These are phyloP conservation scores for Heliconius hermathena DNA, from an alignment of 1,140 invertebrate genomes.

Conservation along the genomic window DNA sequence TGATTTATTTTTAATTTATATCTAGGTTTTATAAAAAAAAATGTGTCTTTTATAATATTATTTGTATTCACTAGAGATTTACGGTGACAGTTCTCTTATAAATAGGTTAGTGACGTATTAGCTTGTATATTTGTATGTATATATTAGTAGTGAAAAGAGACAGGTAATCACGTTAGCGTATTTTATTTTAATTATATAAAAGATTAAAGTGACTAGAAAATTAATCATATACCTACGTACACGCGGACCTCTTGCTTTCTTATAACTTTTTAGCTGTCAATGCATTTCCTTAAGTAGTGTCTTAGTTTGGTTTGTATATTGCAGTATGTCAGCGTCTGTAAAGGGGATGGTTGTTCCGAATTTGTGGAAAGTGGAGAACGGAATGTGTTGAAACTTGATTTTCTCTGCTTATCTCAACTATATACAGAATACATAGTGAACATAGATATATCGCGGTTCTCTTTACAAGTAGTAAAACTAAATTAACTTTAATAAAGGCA, in stretches of 20 bases:
- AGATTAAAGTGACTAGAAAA: not conserved
- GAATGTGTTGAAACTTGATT: not conserved
- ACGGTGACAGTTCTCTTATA: not conserved
- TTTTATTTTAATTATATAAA: too few relatives aligned
- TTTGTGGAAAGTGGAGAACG: too few relatives aligned
- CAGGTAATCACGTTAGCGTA: not conserved
- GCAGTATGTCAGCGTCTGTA: too few relatives aligned
- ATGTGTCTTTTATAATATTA: not conserved
- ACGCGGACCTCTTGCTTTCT: not conserved
- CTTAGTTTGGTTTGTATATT: too few relatives aligned
- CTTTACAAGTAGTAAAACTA: not conserved
- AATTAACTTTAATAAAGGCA: not conserved
- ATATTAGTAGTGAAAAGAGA: constrained; percentile 7
- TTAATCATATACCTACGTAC: not conserved
- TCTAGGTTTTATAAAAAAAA: too few relatives aligned
- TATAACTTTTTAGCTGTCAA: not conserved
- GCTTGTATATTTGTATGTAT: too few relatives aligned
- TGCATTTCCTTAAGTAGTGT: too few relatives aligned
- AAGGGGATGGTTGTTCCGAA: too few relatives aligned
- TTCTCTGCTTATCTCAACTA: not conserved
- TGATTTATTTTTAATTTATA: too few relatives aligned
- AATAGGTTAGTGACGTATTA: not conserved
- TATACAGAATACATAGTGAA: not conserved
- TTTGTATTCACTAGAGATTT: not conserved
- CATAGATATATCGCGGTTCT: not conserved